phyloP scores from a whole-genome alignment of 2,888 invertebrate species.

The Rhopalosiphum nymphaeae region DNA sequence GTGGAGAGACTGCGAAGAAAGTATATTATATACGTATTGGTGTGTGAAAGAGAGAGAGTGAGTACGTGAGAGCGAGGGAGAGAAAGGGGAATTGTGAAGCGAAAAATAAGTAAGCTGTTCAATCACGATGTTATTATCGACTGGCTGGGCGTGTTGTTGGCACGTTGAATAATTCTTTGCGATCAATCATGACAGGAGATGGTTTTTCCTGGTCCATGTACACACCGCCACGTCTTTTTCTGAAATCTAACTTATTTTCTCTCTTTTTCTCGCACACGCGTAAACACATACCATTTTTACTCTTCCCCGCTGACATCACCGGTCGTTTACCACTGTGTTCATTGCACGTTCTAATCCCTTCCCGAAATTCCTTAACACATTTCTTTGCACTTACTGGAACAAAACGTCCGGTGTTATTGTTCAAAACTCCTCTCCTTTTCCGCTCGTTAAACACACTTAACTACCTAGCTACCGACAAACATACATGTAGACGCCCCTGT shows the following conservation, averaged over 20 bases:
- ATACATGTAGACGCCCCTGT: not conserved
- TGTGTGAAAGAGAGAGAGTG: not conserved
- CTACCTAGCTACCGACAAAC: not conserved
- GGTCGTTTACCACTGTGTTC: slow-evolving; percentile 8
- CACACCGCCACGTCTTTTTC: not conserved
- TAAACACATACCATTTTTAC: not conserved
- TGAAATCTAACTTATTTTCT: not conserved
- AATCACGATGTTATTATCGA: slow-evolving; percentile 62
- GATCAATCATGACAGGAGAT: slow-evolving; percentile 58
- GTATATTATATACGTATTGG: not conserved
- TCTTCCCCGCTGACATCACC: not conserved
- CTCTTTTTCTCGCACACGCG: no score
- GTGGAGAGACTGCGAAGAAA: not conserved
- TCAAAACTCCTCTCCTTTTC: not conserved
- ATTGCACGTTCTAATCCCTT: not conserved
- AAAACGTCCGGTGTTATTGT: not conserved
- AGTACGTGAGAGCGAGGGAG: not conserved
- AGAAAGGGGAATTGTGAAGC: slow-evolving; percentile 28
- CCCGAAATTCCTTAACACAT: not conserved
- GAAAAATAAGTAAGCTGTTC: slow-evolving; percentile 59
- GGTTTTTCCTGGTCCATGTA: slow-evolving; percentile 8
- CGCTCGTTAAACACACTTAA: slow-evolving; percentile 8
- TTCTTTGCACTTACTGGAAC: slow-evolving; percentile 22
- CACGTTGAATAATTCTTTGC: slow-evolving; percentile 58
- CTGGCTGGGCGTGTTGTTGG: slow-evolving; percentile 55